Conservation (phyloP, 2,888 invertebrate genomes). For the Torymus auratus region DNA sequence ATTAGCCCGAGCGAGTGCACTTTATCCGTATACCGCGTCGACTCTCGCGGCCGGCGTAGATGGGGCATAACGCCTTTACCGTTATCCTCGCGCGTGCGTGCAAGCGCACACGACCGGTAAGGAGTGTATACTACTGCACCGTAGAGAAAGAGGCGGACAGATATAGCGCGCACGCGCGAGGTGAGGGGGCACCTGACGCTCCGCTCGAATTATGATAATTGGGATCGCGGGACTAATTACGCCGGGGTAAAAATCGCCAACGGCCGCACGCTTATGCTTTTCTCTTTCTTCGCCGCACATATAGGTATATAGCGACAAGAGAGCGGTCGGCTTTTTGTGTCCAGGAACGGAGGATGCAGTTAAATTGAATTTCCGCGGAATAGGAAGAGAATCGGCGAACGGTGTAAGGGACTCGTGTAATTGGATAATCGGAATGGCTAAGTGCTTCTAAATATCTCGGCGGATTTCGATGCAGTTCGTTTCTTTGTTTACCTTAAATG, state of each 20-base stretch:
- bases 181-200: conserved; percentile 52
- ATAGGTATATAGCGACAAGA: too few species aligned
- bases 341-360: not conserved
- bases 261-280: not conserved
- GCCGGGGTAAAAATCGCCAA: conserved; percentile 11
- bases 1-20: not conserved
- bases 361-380: conserved; percentile 1
- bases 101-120: not conserved
- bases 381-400: not conserved
- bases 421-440: conserved; percentile 2
- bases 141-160: too few species aligned
- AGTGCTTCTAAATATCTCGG: not conserved
- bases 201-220: conserved; percentile 55
- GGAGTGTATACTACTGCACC: not conserved
- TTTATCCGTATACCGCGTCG: too few species aligned
- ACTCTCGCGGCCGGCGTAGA: not conserved
- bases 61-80: conserved; percentile 37
- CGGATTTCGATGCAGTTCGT: not conserved
- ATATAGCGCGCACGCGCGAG: conserved; percentile 1
- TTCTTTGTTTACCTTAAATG: conserved; percentile 10
- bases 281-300: not conserved
- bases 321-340: not conserved
- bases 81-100: conserved; percentile 22
- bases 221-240: conserved; percentile 49
- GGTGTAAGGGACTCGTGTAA: not conserved